Percentiles rank a stretch among this genome's conserved stretches.
These are phyloP conservation scores for Numenius phaeopus DNA, from an alignment of 2,797 vertebrate species.

Conservation along the genomic window DNA sequence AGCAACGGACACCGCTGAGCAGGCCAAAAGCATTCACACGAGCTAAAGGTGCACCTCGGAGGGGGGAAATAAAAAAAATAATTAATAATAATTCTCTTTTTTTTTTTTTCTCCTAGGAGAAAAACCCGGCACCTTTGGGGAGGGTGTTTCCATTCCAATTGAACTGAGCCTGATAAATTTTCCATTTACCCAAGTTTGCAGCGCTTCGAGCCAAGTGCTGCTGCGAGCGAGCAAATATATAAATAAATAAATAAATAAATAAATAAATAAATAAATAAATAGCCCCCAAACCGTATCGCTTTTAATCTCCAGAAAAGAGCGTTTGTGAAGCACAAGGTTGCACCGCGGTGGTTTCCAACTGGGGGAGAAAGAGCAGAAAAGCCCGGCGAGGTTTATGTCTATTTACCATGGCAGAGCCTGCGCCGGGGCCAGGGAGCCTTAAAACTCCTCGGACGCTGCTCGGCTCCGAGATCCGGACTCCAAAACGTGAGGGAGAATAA, in stretches of 20 bases:
- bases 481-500: not conserved
- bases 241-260: not conserved
- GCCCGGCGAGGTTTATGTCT: not conserved
- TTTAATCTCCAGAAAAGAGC: not conserved
- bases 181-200: not conserved
- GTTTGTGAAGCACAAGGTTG: not conserved
- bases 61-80: fast-evolving
- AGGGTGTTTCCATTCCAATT: not conserved
- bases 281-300: not conserved
- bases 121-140: not conserved
- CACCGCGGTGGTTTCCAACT: not conserved
- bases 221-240: fast-evolving
- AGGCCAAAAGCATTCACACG: not conserved
- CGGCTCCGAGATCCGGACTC: fast-evolving
- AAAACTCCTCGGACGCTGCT: not conserved
- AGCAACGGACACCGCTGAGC: not conserved
- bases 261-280: not conserved
- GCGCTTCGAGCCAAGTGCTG: not conserved
- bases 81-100: not conserved
- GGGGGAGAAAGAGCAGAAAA: not conserved
- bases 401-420: not conserved
- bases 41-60: not conserved
- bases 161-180: not conserved
- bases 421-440: not conserved
- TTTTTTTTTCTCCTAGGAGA: not conserved